Evolutionary conservation across 2,888 invertebrate species (phyloP).

Genomic region (Kuschelorhynchus macadamiae): DNA sequence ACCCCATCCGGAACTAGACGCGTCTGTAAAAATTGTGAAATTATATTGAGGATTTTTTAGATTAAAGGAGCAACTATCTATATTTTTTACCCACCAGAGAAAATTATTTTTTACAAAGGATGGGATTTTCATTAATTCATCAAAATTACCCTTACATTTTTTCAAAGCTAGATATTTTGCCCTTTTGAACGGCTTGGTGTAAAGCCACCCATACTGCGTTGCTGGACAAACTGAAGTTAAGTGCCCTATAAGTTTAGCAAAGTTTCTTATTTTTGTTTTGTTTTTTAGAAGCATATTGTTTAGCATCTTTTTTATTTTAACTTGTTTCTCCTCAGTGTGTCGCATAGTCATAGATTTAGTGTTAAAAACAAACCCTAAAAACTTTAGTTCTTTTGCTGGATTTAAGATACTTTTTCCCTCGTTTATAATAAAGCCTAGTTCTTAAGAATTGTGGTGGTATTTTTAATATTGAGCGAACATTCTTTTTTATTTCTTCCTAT

Average conservation of each 20-base stretch:
- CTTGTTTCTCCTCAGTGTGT: too few relatives aligned
- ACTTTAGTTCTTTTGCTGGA: too few relatives aligned
- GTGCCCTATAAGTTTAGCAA: slow-evolving; percentile 34
- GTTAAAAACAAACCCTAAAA: too few relatives aligned
- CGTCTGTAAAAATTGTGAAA: slow-evolving; percentile 25
- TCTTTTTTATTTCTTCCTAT: too few relatives aligned
- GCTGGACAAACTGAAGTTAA: slow-evolving; percentile 47
- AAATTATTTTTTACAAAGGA: slow-evolving; percentile 12
- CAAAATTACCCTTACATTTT: slow-evolving; percentile 30
- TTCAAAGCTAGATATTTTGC: slow-evolving; percentile 41
- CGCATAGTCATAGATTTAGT: too few relatives aligned
- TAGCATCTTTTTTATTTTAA: too few relatives aligned
- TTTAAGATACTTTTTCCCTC: too few relatives aligned
- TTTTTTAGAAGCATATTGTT: too few relatives aligned
- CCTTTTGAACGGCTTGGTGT: slow-evolving; percentile 33
- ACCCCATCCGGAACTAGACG: neutral
- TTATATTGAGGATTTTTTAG: slow-evolving; percentile 15
- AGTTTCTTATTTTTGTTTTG: slow-evolving; percentile 37
- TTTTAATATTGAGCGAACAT: too few relatives aligned
- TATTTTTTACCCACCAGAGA: slow-evolving; percentile 26
- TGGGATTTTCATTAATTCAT: slow-evolving; percentile 17
- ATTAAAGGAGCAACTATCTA: neutral
- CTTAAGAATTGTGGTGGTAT: too few relatives aligned
- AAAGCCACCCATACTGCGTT: slow-evolving; percentile 46
- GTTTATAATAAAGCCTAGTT: too few relatives aligned